phyloP scores from a whole-genome alignment of 2,113 vertebrate genomes.

The Jaculus jaculus region DNA sequence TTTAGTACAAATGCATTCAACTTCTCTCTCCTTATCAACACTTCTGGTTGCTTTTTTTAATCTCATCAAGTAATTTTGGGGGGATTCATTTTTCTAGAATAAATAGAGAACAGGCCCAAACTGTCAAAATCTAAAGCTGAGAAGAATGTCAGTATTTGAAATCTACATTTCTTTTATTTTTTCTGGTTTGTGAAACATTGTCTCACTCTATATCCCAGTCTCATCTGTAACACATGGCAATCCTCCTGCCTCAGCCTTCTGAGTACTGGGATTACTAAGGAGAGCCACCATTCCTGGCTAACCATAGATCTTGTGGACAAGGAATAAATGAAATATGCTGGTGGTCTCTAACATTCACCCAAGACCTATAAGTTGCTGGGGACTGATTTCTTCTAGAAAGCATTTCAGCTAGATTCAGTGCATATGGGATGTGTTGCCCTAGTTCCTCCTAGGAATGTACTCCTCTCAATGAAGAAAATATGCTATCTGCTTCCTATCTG shows the following conservation, averaged over 20 bases:
- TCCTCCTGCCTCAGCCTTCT: background rate
- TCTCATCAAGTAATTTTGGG: constrained; percentile 1
- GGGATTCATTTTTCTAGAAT: background rate
- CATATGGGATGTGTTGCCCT: background rate
- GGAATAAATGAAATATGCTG: background rate
- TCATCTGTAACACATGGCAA: too few relatives aligned
- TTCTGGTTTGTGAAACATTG: background rate
- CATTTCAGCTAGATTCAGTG: constrained; percentile 33
- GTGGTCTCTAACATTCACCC: background rate
- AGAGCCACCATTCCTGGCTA: background rate
- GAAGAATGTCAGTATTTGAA: background rate
- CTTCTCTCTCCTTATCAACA: background rate
- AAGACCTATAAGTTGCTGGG: background rate
- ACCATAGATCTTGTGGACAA: constrained; percentile 1
- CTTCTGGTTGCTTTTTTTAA: constrained; percentile 6
- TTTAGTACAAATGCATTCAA: constrained; percentile 36
- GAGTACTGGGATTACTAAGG: background rate
- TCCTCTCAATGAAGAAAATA: constrained; percentile 68
- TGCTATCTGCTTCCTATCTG: constrained; percentile 70
- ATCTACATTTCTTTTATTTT: background rate
- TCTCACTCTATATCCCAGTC: background rate
- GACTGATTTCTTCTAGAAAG: background rate
- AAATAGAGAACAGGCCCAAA: constrained; percentile 5
- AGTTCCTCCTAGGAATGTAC: constrained; percentile 74
- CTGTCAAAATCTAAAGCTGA: constrained; percentile 22